A percentile compares a stretch with the other conserved stretches of the same genome.
phyloP scores from a whole-genome alignment of 2,888 invertebrate genomes.

The Isotomurus palustris region DNA sequence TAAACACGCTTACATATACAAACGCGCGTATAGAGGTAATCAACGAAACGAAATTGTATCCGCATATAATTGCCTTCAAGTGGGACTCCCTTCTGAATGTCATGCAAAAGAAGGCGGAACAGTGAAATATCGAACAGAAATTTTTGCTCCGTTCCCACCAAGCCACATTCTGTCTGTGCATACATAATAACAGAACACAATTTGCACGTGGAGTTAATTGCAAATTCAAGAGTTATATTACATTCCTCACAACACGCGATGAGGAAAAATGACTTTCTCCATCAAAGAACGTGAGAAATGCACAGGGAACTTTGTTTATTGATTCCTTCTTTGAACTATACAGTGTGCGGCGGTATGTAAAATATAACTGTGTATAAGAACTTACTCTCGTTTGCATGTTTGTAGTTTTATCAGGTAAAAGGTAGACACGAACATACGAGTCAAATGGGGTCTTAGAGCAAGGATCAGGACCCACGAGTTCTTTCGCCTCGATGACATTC shows the following conservation, averaged over 20 bases:
- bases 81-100: no score
- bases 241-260: not conserved
- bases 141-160: no score
- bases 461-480: constrained; percentile 61
- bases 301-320: constrained; percentile 2
- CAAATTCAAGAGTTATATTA: not conserved
- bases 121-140: no score
- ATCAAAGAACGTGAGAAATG: constrained; percentile 4
- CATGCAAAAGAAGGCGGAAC: no score
- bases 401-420: constrained; percentile 65
- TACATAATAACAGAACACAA: no score
- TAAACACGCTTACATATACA: not conserved
- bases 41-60: not conserved
- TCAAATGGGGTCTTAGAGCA: constrained; percentile 59
- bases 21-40: no score
- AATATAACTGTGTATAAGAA: not conserved
- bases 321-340: no score
- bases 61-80: no score
- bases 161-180: no score
- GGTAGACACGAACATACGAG: constrained; percentile 69
- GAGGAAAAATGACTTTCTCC: not conserved
- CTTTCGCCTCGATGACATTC: constrained; percentile 71
- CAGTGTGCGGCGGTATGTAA: not conserved
- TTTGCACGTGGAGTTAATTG: not conserved
- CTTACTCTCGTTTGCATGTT: constrained; percentile 63